Evolutionary conservation across 2,888 invertebrate species (phyloP).

Genomic region (Bombyx huttoni): DNA sequence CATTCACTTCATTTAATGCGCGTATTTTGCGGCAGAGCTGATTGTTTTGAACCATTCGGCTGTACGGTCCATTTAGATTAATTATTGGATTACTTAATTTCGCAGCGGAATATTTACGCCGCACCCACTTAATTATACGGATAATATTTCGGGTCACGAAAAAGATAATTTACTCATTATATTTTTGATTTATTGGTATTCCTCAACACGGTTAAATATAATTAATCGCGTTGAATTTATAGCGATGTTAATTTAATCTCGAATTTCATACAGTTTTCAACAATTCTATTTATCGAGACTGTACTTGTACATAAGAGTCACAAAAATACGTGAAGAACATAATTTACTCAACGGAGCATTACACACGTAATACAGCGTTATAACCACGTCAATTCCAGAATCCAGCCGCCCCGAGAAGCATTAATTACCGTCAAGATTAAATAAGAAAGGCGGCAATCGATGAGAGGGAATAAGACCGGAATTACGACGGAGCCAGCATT

Average conservation of each 20-base stretch:
- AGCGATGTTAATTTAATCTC: neutral
- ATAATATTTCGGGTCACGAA: neutral
- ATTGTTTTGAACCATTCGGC: conserved; percentile 73
- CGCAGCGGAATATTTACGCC: conserved; percentile 43
- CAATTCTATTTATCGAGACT: conserved; percentile 4
- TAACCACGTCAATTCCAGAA: conserved; percentile 21
- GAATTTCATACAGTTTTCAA: neutral
- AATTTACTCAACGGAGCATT: neutral
- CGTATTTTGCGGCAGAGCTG: conserved; percentile 71
- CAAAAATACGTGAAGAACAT: conserved; percentile 2
- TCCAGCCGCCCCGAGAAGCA: conserved; percentile 31
- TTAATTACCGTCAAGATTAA: conserved; percentile 64
- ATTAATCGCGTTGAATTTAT: neutral
- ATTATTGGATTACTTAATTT: conserved; percentile 73
- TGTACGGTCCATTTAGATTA: conserved; percentile 73
- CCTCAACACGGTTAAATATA: neutral
- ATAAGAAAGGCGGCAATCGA: conserved; percentile 59
- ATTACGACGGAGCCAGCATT: conserved; percentile 59
- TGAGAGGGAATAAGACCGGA: conserved; percentile 40
- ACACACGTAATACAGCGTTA: conserved; percentile 5
- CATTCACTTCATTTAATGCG: conserved; percentile 73
- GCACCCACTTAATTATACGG: conserved; percentile 3
- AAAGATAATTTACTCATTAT: neutral
- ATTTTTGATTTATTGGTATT: neutral
- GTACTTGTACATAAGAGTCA: neutral